These are phyloP conservation scores for Aphis gossypii DNA, from an alignment of 1,140 invertebrate species.

Conservation along the genomic window DNA sequence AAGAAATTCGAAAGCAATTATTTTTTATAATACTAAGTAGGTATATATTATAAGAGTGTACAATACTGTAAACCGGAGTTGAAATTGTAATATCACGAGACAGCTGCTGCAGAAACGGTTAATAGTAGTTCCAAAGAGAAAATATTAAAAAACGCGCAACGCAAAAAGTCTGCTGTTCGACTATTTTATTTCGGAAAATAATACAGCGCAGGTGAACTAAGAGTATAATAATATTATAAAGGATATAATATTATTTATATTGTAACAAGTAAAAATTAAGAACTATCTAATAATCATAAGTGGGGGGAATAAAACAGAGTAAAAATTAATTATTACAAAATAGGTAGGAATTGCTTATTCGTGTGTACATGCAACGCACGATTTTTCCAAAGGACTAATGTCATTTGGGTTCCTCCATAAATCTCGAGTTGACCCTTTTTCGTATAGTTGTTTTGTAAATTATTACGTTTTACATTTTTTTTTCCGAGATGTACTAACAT, in stretches of 20 bases:
- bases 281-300: not conserved
- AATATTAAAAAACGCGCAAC: not conserved
- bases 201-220: not conserved
- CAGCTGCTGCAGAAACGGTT: not conserved
- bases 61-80: too few relatives aligned
- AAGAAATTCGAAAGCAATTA: not conserved
- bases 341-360: not conserved
- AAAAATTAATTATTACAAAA: not conserved
- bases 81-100: too few relatives aligned
- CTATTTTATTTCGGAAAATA: not conserved
- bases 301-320: not conserved
- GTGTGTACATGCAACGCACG: not conserved
- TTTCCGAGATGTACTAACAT: not conserved
- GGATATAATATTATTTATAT: not conserved
- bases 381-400: slow-evolving; percentile 18
- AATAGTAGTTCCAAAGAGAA: not conserved
- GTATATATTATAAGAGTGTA: not conserved
- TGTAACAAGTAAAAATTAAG: not conserved
- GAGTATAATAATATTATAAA: not conserved
- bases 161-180: not conserved
- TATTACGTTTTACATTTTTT: slow-evolving; percentile 6
- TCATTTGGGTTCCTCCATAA: not conserved
- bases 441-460: slow-evolving; percentile 23
- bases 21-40: not conserved
- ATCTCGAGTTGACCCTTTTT: not conserved